A percentile compares a stretch with the other conserved stretches of the same genome.
phyloP scores from a whole-genome alignment of 2,888 invertebrate species.

The Patella pellucida region DNA sequence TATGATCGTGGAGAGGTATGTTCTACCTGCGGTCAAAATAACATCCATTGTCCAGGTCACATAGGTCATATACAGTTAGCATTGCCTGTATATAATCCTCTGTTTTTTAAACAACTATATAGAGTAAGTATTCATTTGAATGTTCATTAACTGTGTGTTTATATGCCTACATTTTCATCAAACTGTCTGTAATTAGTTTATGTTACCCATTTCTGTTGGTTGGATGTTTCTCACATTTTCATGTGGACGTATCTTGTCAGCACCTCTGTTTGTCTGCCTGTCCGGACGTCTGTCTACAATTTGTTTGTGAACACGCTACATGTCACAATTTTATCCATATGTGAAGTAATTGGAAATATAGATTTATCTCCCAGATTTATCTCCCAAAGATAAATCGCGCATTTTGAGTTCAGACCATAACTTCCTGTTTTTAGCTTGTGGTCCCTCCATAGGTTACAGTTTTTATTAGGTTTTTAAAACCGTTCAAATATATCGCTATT shows the following conservation, averaged over 20 bases:
- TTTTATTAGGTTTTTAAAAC: too few relatives aligned
- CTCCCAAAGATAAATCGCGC: too few relatives aligned
- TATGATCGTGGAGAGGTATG: conserved; percentile 79
- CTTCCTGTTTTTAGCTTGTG: too few relatives aligned
- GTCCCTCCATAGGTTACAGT: too few relatives aligned
- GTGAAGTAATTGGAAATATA: too few relatives aligned
- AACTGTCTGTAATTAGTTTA: background rate
- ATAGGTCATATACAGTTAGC: conserved; percentile 94
- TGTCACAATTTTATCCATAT: too few relatives aligned
- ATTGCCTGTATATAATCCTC: conserved; percentile 89
- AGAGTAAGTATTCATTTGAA: conserved; percentile 70
- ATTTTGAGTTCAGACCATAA: too few relatives aligned
- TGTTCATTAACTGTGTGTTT: background rate
- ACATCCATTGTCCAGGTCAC: conserved; percentile 87
- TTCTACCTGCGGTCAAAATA: conserved; percentile 81
- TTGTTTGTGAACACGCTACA: too few relatives aligned
- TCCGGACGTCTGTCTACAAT: too few relatives aligned
- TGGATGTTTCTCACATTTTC: background rate
- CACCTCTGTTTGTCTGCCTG: too few relatives aligned
- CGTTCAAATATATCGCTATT: too few relatives aligned
- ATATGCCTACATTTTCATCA: background rate
- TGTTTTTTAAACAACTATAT: conserved; percentile 84
- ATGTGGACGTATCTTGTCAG: background rate
- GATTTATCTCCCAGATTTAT: too few relatives aligned
- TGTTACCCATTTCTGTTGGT: background rate